Evolutionary conservation across 2,888 invertebrate species (phyloP).

Genomic region (Cyclophora albipunctata): DNA sequence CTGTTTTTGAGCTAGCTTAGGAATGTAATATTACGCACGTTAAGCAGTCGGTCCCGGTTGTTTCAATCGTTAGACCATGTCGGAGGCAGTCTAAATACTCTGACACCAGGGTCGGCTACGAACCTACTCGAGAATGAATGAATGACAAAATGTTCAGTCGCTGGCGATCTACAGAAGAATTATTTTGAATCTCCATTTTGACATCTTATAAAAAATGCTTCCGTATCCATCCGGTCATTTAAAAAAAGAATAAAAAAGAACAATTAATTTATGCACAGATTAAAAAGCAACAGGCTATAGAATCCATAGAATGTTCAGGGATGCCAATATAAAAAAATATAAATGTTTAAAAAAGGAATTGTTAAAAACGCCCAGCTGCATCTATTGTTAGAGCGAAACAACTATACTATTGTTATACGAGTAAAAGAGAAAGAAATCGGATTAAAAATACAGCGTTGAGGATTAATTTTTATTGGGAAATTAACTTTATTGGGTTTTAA

Average conservation of each 20-base stretch:
- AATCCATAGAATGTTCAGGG: slow-evolving; percentile 46
- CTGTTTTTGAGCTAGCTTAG: no score
- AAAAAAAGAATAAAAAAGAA: slow-evolving; percentile 26
- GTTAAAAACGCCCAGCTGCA: slow-evolving; percentile 59
- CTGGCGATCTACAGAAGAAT: no score
- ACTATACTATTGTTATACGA: slow-evolving; percentile 16
- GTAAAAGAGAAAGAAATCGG: slow-evolving; percentile 43
- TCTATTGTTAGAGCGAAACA: slow-evolving; percentile 42
- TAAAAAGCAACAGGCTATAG: slow-evolving; percentile 62
- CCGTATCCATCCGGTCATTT: no score
- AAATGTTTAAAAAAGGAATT: slow-evolving; percentile 45
- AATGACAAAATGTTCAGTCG: no score
- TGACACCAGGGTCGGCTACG: no score
- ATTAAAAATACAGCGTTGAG: slow-evolving; percentile 46
- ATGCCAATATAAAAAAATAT: slow-evolving; percentile 56
- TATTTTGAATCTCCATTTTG: no score
- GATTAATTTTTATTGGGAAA: slow-evolving; percentile 64
- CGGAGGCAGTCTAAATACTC: no score
- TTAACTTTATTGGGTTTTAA: slow-evolving; percentile 49
- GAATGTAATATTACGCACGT: no score
- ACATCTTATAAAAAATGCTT: no score
- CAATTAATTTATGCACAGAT: slow-evolving; percentile 51
- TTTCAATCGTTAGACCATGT: no score
- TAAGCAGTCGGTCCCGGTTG: no score
- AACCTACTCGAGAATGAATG: no score